Conservation (phyloP, 2,113 vertebrate genomes). For the Pelobates fuscus region DNA sequence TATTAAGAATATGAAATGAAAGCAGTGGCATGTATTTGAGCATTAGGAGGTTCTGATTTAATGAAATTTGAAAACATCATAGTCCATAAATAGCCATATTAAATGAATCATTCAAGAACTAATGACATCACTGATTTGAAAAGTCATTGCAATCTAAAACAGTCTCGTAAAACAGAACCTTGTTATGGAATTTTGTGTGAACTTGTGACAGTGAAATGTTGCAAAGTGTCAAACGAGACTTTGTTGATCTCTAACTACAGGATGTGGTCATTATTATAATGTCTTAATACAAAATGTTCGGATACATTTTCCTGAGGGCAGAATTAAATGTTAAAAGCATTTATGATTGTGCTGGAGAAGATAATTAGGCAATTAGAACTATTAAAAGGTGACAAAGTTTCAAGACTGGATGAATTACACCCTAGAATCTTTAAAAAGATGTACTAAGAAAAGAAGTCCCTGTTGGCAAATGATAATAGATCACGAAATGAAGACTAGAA, state of each 20-base stretch:
- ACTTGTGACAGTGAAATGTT: conserved; percentile 13
- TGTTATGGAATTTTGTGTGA: conserved; percentile 16
- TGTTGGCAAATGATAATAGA: conserved; percentile 39
- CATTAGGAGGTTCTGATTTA: conserved; percentile 28
- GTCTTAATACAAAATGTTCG: conserved; percentile 15
- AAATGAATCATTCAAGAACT: conserved; percentile 22
- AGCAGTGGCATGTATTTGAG: conserved; percentile 16
- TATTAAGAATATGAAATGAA: conserved; percentile 6
- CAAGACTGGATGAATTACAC: conserved; percentile 41
- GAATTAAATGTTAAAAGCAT: conserved; percentile 34
- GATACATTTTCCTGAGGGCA: conserved; percentile 34
- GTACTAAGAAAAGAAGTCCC: conserved; percentile 28
- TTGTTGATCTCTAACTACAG: conserved; percentile 20
- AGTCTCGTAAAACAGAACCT: not conserved
- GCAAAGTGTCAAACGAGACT: not conserved
- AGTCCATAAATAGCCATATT: conserved; percentile 22
- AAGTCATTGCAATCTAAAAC: conserved; percentile 13
- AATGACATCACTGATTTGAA: conserved; percentile 36
- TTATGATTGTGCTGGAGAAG: conserved; percentile 35
- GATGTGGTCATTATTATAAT: conserved; percentile 7
- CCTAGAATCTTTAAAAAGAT: conserved; percentile 17
- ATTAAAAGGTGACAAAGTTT: conserved; percentile 38
- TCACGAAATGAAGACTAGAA: conserved; percentile 12
- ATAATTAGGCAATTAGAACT: conserved; percentile 45
- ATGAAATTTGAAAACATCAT: conserved; percentile 18